Evolutionary conservation across 2,888 invertebrate species (phyloP), one percentile per base, ranked within the genome.

Genomic region (Calameuta idolon): DNA sequence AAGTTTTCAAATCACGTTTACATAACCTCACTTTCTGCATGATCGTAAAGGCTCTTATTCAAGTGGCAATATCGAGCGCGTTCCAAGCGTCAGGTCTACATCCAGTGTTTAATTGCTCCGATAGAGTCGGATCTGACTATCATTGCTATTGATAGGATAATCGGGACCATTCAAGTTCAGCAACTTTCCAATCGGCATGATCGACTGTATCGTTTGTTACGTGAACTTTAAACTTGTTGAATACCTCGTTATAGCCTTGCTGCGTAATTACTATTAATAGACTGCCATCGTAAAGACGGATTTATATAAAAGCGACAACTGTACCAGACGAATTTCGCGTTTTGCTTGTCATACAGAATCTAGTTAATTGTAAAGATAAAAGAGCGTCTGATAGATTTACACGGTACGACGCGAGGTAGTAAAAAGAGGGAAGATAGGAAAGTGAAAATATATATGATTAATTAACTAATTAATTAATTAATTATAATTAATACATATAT

Each of bases 401-500:
- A 5, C 4, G 9, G 9, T 55, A 9, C 23, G 2, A 55, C 40
- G 9, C 23, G 23, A 55, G 5, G 9, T 23, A 55, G 40, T 2
- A 55, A 23, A 15, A 55, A 55, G 15, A 40, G 40, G 5, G 40
- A 40, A 40, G 40, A 40, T 23, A 55, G 23, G 40, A 55, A 55
- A 15, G 40, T 15, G 40, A 55, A 55, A 55, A 55, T 55, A 55
- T 55, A 55, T 55, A 55, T 55, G 75, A 68, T 15, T 75, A 69
- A 75, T 75, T 31, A 31, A 31, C 2, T 75, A 75, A 75, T 75
- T 34, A 23, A 34, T 34, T 68, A 75, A 75, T 75, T 75, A 35
- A 35, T 35, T 35, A 35, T 35, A 35, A 34, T 68, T 55, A 23
- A 55, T 55, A 55, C 23, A 33, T 31, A 55, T 33, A 23, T 31